A percentile compares a stretch with the other conserved stretches of the same genome.
These are phyloP conservation scores for Hystrix brachyura DNA, from an alignment of 2,113 vertebrate species.

Conservation along the genomic window DNA sequence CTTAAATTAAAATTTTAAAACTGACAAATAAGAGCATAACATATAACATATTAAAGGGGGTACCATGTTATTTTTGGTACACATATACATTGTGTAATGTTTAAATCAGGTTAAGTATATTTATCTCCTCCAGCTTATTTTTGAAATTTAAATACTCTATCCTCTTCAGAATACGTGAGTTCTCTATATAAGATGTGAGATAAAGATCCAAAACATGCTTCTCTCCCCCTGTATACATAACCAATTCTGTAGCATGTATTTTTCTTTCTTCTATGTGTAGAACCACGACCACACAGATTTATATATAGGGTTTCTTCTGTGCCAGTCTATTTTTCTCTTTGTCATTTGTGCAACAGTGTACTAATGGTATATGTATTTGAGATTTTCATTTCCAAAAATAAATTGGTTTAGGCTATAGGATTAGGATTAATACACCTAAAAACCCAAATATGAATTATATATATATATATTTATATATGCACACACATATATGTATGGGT, in stretches of 20 bases:
- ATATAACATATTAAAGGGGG: not conserved
- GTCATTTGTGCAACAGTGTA: not conserved
- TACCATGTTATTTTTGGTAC: not conserved
- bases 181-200: not conserved
- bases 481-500: not conserved
- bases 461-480: not conserved
- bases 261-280: not conserved
- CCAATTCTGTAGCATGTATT: not conserved
- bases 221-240: not conserved
- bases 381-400: constrained; percentile 25
- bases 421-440: not conserved
- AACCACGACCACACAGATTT: not conserved
- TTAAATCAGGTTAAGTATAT: not conserved
- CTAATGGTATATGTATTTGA: not conserved
- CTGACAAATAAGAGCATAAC: not conserved
- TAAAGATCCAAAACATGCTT: not conserved
- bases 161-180: not conserved
- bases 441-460: not conserved
- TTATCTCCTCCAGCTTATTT: not conserved
- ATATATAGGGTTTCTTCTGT: not conserved
- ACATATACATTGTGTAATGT: not conserved
- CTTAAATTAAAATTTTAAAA: not conserved
- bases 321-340: not conserved
- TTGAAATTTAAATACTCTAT: constrained; percentile 41
- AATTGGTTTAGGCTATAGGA: not conserved